Conservation (phyloP, 23 tunicate species). For the Trididemnum clinides region DNA sequence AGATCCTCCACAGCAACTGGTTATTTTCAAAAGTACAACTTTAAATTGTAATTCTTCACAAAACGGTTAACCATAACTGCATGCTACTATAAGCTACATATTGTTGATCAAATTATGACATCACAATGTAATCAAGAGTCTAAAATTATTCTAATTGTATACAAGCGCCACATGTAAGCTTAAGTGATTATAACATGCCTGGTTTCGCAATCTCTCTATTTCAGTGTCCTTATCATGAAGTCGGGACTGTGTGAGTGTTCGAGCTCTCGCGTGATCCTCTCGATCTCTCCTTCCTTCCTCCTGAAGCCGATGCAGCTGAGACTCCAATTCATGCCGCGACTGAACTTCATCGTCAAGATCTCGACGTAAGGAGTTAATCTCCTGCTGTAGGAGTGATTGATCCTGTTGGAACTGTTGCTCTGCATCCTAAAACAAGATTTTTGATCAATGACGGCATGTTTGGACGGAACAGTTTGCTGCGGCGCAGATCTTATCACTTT, state of each 20-base stretch:
- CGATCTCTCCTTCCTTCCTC: conserved; percentile 57
- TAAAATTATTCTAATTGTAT: too few species aligned
- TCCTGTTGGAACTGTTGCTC: conserved; percentile 90
- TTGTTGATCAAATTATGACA: too few species aligned
- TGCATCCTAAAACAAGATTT: conserved; percentile 46
- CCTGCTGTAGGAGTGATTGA: conserved; percentile 51
- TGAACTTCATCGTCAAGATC: conserved; percentile 54
- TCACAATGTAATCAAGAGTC: too few species aligned
- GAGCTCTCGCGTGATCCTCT: conserved; percentile 59
- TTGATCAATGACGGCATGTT: too few species aligned
- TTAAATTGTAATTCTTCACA: too few species aligned
- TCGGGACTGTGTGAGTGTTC: conserved; percentile 56
- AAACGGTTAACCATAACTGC: too few species aligned
- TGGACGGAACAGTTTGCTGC: too few species aligned
- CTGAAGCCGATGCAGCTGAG: conserved; percentile 46
- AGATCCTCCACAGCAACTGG: too few species aligned
- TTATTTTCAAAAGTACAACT: too few species aligned
- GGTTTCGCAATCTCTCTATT: conserved; percentile 65
- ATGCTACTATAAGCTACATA: too few species aligned
- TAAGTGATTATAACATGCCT: conserved; percentile 35
- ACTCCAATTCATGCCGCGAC: conserved; percentile 52
- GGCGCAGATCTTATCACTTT: too few species aligned
- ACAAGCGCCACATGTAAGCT: too few species aligned
- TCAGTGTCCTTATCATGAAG: conserved; percentile 73
- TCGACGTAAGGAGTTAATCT: conserved; percentile 40